Percentiles rank a stretch among this genome's conserved stretches.
Conservation (phyloP, 1,140 invertebrate species). For the Latrodectus geometricus region DNA sequence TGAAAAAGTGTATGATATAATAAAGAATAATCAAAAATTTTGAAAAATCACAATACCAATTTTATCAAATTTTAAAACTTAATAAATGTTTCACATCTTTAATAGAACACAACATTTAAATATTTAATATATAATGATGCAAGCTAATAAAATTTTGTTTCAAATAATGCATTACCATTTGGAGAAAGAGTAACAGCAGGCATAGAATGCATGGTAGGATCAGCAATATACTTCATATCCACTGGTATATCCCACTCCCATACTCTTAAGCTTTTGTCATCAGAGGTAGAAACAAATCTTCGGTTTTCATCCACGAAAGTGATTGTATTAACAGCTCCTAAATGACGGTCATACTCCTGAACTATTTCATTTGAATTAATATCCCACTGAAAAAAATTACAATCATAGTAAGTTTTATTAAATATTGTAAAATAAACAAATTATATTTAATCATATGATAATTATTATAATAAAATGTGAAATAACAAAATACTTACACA, state of each 20-base stretch:
- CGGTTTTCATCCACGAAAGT: constrained; percentile 99
- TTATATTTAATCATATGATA: neutral
- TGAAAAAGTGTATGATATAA: no score
- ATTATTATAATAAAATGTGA: neutral
- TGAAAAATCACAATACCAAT: no score
- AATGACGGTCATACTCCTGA: constrained; percentile 98
- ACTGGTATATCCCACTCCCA: constrained; percentile 99
- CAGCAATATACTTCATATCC: constrained; percentile 99
- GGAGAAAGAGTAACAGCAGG: constrained; percentile 94
- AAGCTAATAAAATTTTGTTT: no score
- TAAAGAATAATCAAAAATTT: no score
- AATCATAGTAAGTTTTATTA: neutral
- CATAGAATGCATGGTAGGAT: constrained; percentile 99
- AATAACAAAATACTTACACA: constrained; percentile 71
- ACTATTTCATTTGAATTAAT: constrained; percentile 92
- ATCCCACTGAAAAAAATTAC: constrained; percentile 85
- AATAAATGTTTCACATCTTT: no score
- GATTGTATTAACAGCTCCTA: constrained; percentile 98
- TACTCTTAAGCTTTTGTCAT: constrained; percentile 97
- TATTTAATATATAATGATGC: no score
- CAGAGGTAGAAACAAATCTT: constrained; percentile 97
- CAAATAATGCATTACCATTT: constrained; percentile 76
- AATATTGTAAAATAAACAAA: neutral
- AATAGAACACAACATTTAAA: no score
- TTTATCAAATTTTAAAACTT: no score